Evolutionary conservation across 2,797 vertebrate genomes (phyloP).

Genomic region (Triplophysa yarkandensis): DNA sequence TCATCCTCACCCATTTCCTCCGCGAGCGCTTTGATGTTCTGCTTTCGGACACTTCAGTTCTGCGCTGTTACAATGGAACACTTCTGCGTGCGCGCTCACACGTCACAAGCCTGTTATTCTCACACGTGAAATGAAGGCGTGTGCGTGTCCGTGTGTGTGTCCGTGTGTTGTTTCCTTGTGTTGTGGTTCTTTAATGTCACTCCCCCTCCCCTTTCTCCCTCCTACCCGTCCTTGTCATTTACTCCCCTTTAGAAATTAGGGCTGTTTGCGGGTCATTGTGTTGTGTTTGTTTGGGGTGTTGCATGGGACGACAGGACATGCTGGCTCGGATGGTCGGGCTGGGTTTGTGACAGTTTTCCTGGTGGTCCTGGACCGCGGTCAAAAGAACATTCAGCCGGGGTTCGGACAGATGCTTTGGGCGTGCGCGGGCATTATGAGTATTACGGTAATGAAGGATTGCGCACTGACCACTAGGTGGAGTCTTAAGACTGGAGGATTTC

Average conservation of each 20-base stretch:
- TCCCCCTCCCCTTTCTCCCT: conserved; percentile 75
- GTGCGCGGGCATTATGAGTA: conserved; percentile 14
- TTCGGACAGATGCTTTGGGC: conserved; percentile 14
- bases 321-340: neutral
- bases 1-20: conserved; percentile 79
- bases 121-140: conserved; percentile 78
- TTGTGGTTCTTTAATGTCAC: conserved; percentile 80
- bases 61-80: conserved; percentile 50
- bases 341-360: conserved; percentile 38
- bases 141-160: conserved; percentile 62
- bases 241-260: conserved; percentile 59
- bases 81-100: conserved; percentile 61
- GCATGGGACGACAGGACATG: neutral
- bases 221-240: conserved; percentile 73
- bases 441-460: conserved; percentile 42
- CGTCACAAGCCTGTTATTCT: conserved; percentile 73
- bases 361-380: conserved; percentile 12
- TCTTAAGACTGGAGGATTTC: neutral
- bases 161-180: conserved; percentile 80
- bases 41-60: conserved; percentile 49
- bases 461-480: conserved; percentile 28
- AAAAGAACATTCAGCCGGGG: conserved; percentile 45
- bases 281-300: neutral
- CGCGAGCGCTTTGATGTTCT: conserved; percentile 60
- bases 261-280: conserved; percentile 28